phyloP scores from a whole-genome alignment of 1,140 invertebrate genomes.

The Watersipora subatra region DNA sequence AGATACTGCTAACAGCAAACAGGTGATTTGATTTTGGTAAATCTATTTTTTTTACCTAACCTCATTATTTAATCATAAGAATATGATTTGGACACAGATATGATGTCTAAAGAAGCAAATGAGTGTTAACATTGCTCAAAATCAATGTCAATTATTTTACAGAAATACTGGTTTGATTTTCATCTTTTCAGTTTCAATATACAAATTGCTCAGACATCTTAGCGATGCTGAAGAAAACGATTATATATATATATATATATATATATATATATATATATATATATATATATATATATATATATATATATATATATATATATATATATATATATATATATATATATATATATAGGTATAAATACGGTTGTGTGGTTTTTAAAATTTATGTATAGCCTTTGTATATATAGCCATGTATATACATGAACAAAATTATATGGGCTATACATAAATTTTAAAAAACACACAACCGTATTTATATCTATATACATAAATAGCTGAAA shows the following conservation, averaged over 20 bases:
- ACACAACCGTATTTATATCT: neutral
- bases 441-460: neutral
- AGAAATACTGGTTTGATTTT: neutral
- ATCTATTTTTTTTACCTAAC: too few species aligned
- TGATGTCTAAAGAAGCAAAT: neutral
- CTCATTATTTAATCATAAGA: neutral
- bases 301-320: constrained; percentile 4
- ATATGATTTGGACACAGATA: neutral
- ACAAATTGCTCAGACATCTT: neutral
- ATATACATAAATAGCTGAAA: neutral
- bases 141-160: neutral
- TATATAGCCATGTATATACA: neutral
- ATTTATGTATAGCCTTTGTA: neutral
- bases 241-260: constrained; percentile 1
- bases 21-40: too few species aligned
- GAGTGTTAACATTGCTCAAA: neutral
- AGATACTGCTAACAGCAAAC: too few species aligned
- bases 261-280: constrained; percentile 7
- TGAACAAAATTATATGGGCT: neutral
- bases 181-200: neutral
- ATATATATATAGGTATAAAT: neutral
- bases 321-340: neutral
- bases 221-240: constrained; percentile 12
- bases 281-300: constrained; percentile 10
- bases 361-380: neutral